A percentile compares a stretch with the other conserved stretches of the same genome.
These are phyloP conservation scores for Neodiprion lecontei DNA, from an alignment of 1,140 invertebrate species.

Conservation along the genomic window DNA sequence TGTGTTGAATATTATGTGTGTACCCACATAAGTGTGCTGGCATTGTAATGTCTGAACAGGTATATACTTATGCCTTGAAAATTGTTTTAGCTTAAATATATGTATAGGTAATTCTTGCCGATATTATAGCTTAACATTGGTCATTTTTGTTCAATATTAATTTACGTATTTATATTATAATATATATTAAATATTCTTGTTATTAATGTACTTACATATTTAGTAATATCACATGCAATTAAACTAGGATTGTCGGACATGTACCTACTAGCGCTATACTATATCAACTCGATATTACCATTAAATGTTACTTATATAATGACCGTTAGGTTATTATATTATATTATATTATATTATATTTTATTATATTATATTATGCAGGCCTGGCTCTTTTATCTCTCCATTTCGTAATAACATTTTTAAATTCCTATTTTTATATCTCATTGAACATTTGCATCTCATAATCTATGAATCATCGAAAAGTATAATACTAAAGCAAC, in stretches of 20 bases:
- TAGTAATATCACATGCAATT: conserved; percentile 55
- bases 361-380: background rate
- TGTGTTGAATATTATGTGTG: background rate
- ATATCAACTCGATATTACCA: conserved; percentile 25
- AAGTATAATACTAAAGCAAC: background rate
- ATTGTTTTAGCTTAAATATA: conserved; percentile 16
- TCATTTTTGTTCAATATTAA: conserved; percentile 29
- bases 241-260: conserved; percentile 58
- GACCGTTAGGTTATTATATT: background rate
- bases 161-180: conserved; percentile 29
- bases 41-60: background rate
- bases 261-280: conserved; percentile 41
- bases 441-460: background rate
- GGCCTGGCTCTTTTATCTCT: conserved; percentile 3
- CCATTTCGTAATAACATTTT: background rate
- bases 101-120: background rate
- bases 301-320: background rate
- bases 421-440: background rate
- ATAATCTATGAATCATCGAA: conserved; percentile 1
- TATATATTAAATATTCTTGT: conserved; percentile 29
- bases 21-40: too few relatives aligned
- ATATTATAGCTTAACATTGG: conserved; percentile 25
- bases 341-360: background rate
- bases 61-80: conserved; percentile 23
- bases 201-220: conserved; percentile 22